Conservation (phyloP, 2,888 invertebrate species). For the Crossocerus cetratus region DNA sequence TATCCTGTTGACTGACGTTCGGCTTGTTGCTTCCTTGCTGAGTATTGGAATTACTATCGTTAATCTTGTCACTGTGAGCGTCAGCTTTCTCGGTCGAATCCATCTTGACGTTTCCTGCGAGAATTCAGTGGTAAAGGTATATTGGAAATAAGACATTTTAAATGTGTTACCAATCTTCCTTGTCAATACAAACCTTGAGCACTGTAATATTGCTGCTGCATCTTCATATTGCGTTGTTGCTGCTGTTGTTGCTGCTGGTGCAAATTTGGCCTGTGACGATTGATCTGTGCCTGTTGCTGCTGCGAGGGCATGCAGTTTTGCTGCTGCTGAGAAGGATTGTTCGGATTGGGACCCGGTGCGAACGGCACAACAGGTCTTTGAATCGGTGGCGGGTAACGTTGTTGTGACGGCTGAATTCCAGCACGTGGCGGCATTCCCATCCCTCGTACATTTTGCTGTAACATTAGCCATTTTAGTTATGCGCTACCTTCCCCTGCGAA, state of each 20-base stretch:
- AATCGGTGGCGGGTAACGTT: conserved; percentile 78
- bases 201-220: conserved; percentile 79
- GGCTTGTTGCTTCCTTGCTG: conserved; percentile 69
- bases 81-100: conserved; percentile 74
- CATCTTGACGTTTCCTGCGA: conserved; percentile 74
- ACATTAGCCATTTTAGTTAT: conserved; percentile 54
- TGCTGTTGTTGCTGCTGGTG: conserved; percentile 74
- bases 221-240: conserved; percentile 74
- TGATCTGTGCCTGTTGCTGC: conserved; percentile 64
- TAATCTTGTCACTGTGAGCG: conserved; percentile 73
- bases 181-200: conserved; percentile 73
- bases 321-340: conserved; percentile 73
- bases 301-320: conserved; percentile 74
- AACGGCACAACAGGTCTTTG: conserved; percentile 79
- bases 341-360: conserved; percentile 76
- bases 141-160: background rate
- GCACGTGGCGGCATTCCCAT: conserved; percentile 75
- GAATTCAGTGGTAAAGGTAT: conserved; percentile 22
- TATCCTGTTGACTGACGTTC: conserved; percentile 71
- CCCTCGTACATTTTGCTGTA: conserved; percentile 74
- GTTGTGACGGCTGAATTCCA: conserved; percentile 74
- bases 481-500: too few relatives aligned
- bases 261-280: conserved; percentile 68
- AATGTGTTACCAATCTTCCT: background rate
- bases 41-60: conserved; percentile 66